Percentiles rank a stretch among this genome's conserved stretches.
These are phyloP conservation scores for Epinephelus fuscoguttatus DNA, from an alignment of 2,113 vertebrate genomes.

Conservation along the genomic window DNA sequence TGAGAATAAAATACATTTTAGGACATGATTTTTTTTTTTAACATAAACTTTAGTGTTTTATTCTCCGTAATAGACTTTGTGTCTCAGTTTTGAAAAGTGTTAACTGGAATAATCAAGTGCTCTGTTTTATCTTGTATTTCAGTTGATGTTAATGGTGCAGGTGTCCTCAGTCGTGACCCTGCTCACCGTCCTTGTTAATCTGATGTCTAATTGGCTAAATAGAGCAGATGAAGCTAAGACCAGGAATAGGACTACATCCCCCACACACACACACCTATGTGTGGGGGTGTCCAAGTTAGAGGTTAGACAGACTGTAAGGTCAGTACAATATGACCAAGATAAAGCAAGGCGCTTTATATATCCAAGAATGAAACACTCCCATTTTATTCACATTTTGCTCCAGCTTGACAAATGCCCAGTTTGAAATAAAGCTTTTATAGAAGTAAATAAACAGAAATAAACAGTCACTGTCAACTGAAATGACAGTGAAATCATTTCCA, in stretches of 20 bases:
- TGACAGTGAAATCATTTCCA: not conserved
- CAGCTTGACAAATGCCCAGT: not conserved
- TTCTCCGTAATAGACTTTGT: not conserved
- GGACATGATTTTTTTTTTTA: too few relatives aligned
- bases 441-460: too few relatives aligned
- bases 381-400: not conserved
- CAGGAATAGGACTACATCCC: slow-evolving; percentile 40
- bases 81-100: not conserved
- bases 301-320: not conserved
- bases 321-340: not conserved
- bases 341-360: not conserved
- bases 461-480: not conserved
- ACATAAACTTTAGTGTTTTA: not conserved
- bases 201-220: slow-evolving; percentile 62
- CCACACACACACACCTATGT: not conserved
- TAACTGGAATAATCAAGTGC: not conserved
- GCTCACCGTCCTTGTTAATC: slow-evolving; percentile 46
- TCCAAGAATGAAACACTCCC: not conserved
- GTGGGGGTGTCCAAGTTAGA: not conserved
- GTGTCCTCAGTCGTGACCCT: slow-evolving; percentile 15
- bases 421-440: not conserved
- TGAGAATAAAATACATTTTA: not conserved
- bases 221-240: slow-evolving; percentile 40
- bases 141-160: not conserved
- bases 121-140: not conserved